These are phyloP conservation scores for Sarcophaga variegata DNA, from an alignment of 2,888 invertebrate species.

Conservation along the genomic window DNA sequence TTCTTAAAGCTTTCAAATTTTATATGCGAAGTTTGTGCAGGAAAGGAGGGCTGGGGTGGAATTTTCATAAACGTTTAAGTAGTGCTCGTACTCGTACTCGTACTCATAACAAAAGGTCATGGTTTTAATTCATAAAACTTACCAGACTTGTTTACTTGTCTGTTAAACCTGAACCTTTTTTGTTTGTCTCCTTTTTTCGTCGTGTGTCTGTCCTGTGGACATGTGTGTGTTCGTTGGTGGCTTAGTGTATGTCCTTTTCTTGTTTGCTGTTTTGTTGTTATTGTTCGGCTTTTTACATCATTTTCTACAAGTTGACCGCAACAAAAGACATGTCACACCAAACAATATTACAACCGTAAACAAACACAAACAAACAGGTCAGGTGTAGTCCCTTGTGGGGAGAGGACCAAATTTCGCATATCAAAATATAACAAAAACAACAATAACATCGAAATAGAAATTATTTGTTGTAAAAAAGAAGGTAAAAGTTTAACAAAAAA, in stretches of 20 bases:
- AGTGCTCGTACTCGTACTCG: conserved; percentile 70
- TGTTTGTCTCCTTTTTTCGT: conserved; percentile 42
- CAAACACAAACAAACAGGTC: conserved; percentile 65
- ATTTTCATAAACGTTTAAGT: conserved; percentile 49
- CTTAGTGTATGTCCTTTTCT: conserved; percentile 65
- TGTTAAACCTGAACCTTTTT: conserved; percentile 45
- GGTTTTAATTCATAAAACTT: conserved; percentile 74
- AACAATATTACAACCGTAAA: conserved; percentile 73
- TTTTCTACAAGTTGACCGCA: conserved; percentile 77
- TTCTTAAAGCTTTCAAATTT: conserved; percentile 74
- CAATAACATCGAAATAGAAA: conserved; percentile 16
- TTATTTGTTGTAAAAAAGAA: neutral
- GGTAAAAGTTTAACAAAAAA: conserved; percentile 12
- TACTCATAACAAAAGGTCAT: conserved; percentile 72
- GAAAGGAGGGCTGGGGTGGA: neutral
- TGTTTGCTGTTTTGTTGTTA: conserved; percentile 54
- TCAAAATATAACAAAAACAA: conserved; percentile 29
- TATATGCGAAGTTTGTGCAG: conserved; percentile 69
- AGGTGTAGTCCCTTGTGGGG: conserved; percentile 64
- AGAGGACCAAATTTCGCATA: conserved; percentile 54
- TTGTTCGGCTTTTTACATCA: conserved; percentile 22
- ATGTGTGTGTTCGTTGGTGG: neutral
- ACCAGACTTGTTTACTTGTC: conserved; percentile 78
- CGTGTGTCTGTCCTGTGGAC: neutral
- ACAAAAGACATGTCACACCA: conserved; percentile 80